Evolutionary conservation across 2,797 vertebrate species (phyloP), one percentile per base, ranked within the genome.

Genomic region (Characodon lateralis): DNA sequence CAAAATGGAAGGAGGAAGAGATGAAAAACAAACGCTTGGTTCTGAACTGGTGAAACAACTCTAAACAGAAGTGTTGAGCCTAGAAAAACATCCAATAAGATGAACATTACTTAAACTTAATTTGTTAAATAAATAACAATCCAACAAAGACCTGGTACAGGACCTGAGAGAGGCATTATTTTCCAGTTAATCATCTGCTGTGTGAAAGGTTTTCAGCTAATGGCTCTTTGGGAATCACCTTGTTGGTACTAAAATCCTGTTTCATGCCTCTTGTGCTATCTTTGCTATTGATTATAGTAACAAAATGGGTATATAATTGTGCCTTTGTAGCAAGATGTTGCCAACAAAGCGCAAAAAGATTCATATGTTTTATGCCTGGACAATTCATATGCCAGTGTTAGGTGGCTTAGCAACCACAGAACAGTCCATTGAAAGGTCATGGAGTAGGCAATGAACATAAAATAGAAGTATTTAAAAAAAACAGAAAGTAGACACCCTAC

Each of bases 21-120:
- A 58, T 24, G n/a, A 58, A 26, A 58, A 58, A 24, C n/a, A 9
- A 13, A 26, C 43, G 10, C 43, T 46, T 46, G 43, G 43, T 7
- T 46, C 6, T 10, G 6, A 46, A 7, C 43, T 46, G 43, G 43
- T 7, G 43, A 46, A 46, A 35, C 35, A 35, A 35, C 35, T 35
- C 35, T 35, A 35, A 35, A 35, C 35, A 46, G 43, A 46, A 46
- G 43, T 46, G 43, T 46, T 2, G 10, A 10, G 43, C 10, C 43
- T 46, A 7, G 1, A 46, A 46, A 58, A 58, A 12, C n/a, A 58
- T 58, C n/a, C n/a, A 13, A 58, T 26, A 10, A 58, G 9, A 58
- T 26, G 9, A 58, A 26, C 10, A 58, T 58, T 13, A 71, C 72
- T 78, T 82, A 76, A 68, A 86, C 80, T 85, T 7, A 63, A 63